Conservation (phyloP, 2,797 vertebrate species). For the Helostoma temminkii region DNA sequence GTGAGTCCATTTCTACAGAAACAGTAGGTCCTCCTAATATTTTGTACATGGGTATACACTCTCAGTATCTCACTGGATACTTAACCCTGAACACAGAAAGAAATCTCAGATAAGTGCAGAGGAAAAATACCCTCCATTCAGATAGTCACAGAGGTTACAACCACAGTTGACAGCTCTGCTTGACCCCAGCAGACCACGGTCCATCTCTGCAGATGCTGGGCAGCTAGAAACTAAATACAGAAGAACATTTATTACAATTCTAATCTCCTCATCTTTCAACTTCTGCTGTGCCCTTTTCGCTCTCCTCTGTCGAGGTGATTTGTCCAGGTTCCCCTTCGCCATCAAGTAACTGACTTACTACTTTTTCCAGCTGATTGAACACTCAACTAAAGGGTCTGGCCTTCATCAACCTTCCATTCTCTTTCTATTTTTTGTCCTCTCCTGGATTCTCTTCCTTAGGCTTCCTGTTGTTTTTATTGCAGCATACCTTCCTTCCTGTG, state of each 20-base stretch:
- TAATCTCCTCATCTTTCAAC: constrained; percentile 74
- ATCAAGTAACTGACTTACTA: constrained; percentile 60
- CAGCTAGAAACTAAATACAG: constrained; percentile 66
- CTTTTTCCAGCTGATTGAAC: constrained; percentile 75
- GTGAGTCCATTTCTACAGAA: constrained; percentile 16
- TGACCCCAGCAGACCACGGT: constrained; percentile 61
- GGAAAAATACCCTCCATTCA: constrained; percentile 52
- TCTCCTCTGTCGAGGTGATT: constrained; percentile 66
- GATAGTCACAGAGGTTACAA: constrained; percentile 59
- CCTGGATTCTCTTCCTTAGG: constrained; percentile 6
- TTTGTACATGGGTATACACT: neutral
- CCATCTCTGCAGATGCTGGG: constrained; percentile 55
- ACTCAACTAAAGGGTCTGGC: constrained; percentile 61
- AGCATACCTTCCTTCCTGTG: constrained; percentile 4
- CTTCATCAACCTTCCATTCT: constrained; percentile 61
- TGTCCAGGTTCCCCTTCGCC: constrained; percentile 66
- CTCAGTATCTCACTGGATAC: constrained; percentile 18
- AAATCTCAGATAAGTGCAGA: constrained; percentile 44
- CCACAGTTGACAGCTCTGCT: constrained; percentile 59
- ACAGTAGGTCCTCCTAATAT: constrained; percentile 26
- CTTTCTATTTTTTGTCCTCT: neutral
- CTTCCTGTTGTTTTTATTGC: constrained; percentile 18
- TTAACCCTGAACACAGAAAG: constrained; percentile 50
- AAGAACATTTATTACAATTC: constrained; percentile 75
- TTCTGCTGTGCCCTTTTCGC: constrained; percentile 67